phyloP scores from a whole-genome alignment of 2,888 invertebrate genomes.

The Coleophora deauratella region DNA sequence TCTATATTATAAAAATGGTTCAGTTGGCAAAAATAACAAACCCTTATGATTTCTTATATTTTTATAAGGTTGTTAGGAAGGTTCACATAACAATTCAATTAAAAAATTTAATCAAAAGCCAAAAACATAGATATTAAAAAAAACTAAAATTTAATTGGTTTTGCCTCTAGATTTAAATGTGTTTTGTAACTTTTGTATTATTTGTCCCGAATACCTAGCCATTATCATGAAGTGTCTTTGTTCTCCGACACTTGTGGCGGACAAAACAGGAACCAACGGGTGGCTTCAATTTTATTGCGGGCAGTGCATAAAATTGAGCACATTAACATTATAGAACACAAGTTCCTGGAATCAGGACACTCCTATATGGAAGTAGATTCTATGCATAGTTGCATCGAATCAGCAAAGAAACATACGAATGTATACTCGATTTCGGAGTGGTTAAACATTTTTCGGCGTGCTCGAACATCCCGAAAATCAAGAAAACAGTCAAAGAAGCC shows the following conservation, averaged over 20 bases:
- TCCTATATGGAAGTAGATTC: constrained; percentile 8
- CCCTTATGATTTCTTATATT: too few relatives aligned
- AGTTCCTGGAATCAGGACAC: constrained; percentile 10
- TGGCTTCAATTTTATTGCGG: constrained; percentile 2
- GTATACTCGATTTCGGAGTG: constrained; percentile 12
- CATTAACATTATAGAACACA: constrained; percentile 7
- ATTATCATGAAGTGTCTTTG: too few relatives aligned
- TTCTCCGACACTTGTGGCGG: constrained; percentile 3
- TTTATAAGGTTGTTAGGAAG: too few relatives aligned
- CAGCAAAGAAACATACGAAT: constrained; percentile 3
- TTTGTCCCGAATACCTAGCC: too few relatives aligned
- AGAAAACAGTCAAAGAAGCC: neutral
- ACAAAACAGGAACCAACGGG: constrained; percentile 5
- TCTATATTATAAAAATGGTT: too few relatives aligned
- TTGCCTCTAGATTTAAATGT: too few relatives aligned
- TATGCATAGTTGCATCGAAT: constrained; percentile 9
- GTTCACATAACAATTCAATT: too few relatives aligned
- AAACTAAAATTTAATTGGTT: too few relatives aligned
- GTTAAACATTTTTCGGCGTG: constrained; percentile 8
- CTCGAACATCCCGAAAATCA: neutral
- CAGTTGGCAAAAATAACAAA: too few relatives aligned
- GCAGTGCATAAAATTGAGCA: constrained; percentile 5
- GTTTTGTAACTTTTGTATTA: too few relatives aligned
- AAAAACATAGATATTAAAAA: too few relatives aligned
- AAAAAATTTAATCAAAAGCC: too few relatives aligned